Percentiles rank a stretch among this genome's conserved stretches.
Conservation (phyloP, 2,888 invertebrate genomes). For the Cerastoderma edule region DNA sequence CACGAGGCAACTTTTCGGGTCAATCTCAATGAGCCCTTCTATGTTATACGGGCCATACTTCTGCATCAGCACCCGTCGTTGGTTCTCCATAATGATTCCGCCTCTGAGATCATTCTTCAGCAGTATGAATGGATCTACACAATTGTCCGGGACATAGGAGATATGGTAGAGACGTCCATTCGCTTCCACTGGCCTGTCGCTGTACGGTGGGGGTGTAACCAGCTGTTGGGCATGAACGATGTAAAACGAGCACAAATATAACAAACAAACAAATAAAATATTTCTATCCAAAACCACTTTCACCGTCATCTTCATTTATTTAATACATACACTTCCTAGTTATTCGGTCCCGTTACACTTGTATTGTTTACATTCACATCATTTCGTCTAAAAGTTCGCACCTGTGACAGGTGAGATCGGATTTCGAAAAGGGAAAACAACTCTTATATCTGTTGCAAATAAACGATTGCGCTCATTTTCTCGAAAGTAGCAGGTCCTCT, state of each 20-base stretch:
- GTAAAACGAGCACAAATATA: not conserved
- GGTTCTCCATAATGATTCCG: slow-evolving; percentile 42
- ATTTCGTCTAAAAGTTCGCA: not conserved
- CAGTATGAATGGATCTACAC: slow-evolving; percentile 65
- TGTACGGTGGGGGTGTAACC: slow-evolving; percentile 72
- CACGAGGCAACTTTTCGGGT: slow-evolving; percentile 85
- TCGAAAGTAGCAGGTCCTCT: too few species aligned
- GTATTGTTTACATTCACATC: not conserved
- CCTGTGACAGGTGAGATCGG: slow-evolving; percentile 2
- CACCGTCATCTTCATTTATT: not conserved
- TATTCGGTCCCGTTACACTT: not conserved
- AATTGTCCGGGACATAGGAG: slow-evolving; percentile 67
- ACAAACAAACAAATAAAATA: not conserved
- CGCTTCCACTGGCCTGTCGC: slow-evolving; percentile 68
- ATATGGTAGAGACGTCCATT: slow-evolving; percentile 76
- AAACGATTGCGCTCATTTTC: too few species aligned
- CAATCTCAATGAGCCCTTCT: slow-evolving; percentile 73
- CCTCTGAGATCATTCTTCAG: slow-evolving; percentile 44
- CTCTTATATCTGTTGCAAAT: too few species aligned
- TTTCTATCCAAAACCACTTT: not conserved
- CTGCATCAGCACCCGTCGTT: slow-evolving; percentile 68
- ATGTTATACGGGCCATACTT: slow-evolving; percentile 72
- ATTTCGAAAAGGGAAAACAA: not conserved
- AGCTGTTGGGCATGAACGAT: slow-evolving; percentile 3
- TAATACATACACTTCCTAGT: not conserved